A percentile compares a stretch with the other conserved stretches of the same genome.
Evolutionary conservation across 2,797 vertebrate species (phyloP).

Genomic region (Phrynocephalus guinanensis): DNA sequence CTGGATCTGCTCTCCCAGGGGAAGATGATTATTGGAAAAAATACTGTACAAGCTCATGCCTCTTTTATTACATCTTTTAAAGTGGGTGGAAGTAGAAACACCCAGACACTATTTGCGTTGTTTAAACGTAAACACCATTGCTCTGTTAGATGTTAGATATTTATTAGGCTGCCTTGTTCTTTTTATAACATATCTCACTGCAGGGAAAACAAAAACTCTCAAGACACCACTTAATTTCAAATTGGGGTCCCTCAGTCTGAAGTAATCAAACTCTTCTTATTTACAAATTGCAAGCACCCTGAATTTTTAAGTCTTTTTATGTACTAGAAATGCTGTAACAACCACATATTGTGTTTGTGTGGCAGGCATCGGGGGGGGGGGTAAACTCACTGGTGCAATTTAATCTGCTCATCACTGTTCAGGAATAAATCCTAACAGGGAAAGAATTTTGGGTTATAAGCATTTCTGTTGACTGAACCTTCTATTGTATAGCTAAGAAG

Average conservation of each 20-base stretch:
- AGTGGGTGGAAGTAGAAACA: background rate
- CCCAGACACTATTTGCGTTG: conserved; percentile 13
- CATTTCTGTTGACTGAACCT: background rate
- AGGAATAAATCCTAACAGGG: conserved; percentile 18
- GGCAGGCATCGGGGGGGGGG: background rate
- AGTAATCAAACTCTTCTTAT: conserved; percentile 37
- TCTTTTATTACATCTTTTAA: conserved; percentile 30
- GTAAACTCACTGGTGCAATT: conserved; percentile 15
- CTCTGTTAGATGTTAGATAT: conserved; percentile 19
- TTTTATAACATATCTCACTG: background rate
- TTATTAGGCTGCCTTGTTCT: background rate
- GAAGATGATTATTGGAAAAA: conserved; percentile 24
- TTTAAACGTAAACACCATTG: conserved; percentile 15
- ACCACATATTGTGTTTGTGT: conserved; percentile 19
- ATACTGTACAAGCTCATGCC: conserved; percentile 7
- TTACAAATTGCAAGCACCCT: conserved; percentile 21
- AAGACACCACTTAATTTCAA: conserved; percentile 38
- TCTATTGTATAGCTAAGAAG: background rate
- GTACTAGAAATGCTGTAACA: conserved; percentile 28
- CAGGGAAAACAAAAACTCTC: conserved; percentile 23
- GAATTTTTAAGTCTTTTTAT: conserved; percentile 29
- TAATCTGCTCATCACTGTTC: conserved; percentile 33
- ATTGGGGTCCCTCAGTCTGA: conserved; percentile 26
- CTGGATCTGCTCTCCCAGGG: conserved; percentile 14
- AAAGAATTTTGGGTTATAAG: conserved; percentile 21